Base-by-base conservation (phyloP, 2,797 vertebrate genomes). In the Spea hammondii region DNA sequence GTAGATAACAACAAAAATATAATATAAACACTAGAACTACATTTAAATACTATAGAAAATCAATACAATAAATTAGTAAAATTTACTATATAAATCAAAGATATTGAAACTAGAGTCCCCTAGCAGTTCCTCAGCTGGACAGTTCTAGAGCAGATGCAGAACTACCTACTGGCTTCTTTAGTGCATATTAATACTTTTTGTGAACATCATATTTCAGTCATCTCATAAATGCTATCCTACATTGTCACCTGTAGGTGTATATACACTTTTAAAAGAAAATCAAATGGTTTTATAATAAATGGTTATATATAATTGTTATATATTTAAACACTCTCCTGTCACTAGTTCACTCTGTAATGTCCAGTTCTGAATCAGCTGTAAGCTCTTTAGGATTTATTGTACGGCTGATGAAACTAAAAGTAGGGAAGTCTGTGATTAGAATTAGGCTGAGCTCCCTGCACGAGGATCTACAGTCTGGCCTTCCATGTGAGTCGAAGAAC, bases 371-470 rank as follows among this genome's bases (percentile, higher is more conserved):
- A 65, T 72, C 76, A 50, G 65, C 44, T 45, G 44, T 74, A 73
- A 72, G 55, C 70, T 55, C 73, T 67, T 12, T 9, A 73, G 75
- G 78, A 60, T 72, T 78, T 82, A 62, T 64, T 73, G 8, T 74
- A 49, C n/a, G n/a, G 48, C 50, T 68, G 32, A 73, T 68, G 70
- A 73, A 77, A 70, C 64, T 62, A 72, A 32, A 68, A 77, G 55
- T 45, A 74, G 48, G 51, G 11, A 69, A 77, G 72, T 65, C 57
- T 75, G 72, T 62, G 44, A 79, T 55, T 50, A 69, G 80, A 74
- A 82, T 82, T 82, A 77, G 75, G 70, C 46, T 82, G 79, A 77
- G 68, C 75, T 77, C 48, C 70, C 65, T 47, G 70, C 79, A 82
- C 70, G 79, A 73, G 75, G 79, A 82, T 77, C 48, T 54, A 69